Conservation (phyloP, 1,140 invertebrate species). For the Penaeus indicus region DNA sequence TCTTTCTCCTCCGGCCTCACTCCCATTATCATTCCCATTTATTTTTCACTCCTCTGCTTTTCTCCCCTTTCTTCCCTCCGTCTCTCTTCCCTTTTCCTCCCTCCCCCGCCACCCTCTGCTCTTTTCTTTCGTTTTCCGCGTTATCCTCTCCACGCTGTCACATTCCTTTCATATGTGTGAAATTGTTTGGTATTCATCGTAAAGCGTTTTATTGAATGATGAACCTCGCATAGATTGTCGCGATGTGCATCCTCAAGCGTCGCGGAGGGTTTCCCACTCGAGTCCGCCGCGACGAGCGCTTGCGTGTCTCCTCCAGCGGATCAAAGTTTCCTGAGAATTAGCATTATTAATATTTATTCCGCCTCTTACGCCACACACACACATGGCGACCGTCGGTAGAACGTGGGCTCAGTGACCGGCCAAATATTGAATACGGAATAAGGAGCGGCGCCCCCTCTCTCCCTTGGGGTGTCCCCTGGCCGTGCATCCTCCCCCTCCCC, state of each 20-base stretch:
- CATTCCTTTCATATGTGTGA: too few species aligned
- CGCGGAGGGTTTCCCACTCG: too few species aligned
- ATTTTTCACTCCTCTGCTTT: neutral
- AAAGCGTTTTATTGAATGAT: too few species aligned
- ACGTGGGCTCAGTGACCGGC: constrained; percentile 17
- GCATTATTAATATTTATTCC: too few species aligned
- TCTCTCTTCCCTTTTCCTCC: constrained; percentile 19
- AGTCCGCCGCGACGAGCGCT: too few species aligned
- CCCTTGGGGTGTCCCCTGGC: neutral
- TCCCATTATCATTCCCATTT: neutral
- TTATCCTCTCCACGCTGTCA: too few species aligned
- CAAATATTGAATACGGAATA: constrained; percentile 43
- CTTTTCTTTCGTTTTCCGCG: neutral
- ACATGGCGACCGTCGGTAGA: neutral
- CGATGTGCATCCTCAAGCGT: too few species aligned
- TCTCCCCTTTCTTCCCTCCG: constrained; percentile 28
- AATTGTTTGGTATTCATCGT: too few species aligned
- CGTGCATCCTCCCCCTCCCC: neutral
- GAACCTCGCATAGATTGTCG: too few species aligned
- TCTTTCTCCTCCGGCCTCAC: neutral
- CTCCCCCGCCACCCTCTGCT: neutral
- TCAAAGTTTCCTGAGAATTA: too few species aligned
- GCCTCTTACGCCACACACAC: too few species aligned
- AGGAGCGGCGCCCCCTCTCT: constrained; percentile 4
- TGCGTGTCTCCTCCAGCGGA: too few species aligned